Evolutionary conservation across 2,113 vertebrate genomes (phyloP), one percentile per base, ranked within the genome.

Genomic region (Poeciliopsis occidentalis): DNA sequence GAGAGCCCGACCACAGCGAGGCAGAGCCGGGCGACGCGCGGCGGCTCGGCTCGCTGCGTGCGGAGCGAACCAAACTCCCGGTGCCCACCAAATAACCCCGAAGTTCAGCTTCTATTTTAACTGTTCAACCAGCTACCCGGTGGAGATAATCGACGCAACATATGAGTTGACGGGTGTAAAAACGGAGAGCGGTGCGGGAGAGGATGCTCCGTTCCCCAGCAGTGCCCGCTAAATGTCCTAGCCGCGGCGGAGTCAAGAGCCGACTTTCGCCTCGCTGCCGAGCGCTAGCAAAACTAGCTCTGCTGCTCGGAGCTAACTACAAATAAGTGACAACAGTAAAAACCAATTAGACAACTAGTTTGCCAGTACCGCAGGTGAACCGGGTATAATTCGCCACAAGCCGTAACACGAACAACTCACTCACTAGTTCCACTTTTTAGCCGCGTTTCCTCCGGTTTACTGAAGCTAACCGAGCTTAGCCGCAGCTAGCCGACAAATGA

Each of bases 211-310:
- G 74, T 84, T 87, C 85, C 64, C 78, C 73, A 65, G 67, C 85
- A 67, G 89, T 91, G 92, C 82, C 92, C 92, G 91, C 92, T 91
- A 93, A 93, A 91, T 82, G 92, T 86, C 92, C 92, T 92, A 87
- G 60, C 76, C 17, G 41, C 12, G 80, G 71, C 70, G 62, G 72
- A 86, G 76, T 72, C 72, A 12, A 77, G 73, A 77, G 73, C 72
- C 75, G 85, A 86, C 79, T 88, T 78, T 82, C 82, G 82, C 83
- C 83, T 80, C 74, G 75, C 87, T 85, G 84, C 78, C 79, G 77
- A 82, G 62, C 85, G 72, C 69, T 81, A 84, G 88, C 88, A 61
- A 66, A 17, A 86, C 80, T 92, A 92, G 82, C 87, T 57, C 71
- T 11, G 76, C 19, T 41, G 80, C 71, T 81, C 8, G 12, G 75